These are phyloP conservation scores for Euproctis similis DNA, from an alignment of 2,888 invertebrate genomes.

Conservation along the genomic window DNA sequence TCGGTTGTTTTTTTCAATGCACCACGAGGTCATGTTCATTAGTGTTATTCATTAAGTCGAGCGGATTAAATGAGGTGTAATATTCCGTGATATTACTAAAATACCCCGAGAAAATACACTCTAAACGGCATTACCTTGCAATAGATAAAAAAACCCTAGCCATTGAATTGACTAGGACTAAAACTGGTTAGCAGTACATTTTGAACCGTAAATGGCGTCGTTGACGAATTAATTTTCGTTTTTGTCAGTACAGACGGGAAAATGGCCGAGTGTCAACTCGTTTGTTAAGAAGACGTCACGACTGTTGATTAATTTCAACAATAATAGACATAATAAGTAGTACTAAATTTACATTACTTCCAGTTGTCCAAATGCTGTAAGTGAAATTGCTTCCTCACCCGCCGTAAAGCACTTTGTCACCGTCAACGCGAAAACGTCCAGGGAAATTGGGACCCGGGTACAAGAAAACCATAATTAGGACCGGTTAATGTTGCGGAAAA, in stretches of 20 bases:
- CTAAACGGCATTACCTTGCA: no score
- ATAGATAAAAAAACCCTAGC: no score
- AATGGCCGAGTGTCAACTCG: no score
- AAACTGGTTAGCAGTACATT: no score
- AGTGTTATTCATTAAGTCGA: no score
- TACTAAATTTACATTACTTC: slow-evolving; percentile 49
- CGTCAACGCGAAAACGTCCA: slow-evolving; percentile 63
- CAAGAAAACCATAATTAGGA: slow-evolving; percentile 65
- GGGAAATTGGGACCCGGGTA: slow-evolving; percentile 58
- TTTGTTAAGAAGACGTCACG: not conserved
- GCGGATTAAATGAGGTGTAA: no score
- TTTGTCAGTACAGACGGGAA: slow-evolving; percentile 7
- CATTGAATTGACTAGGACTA: no score
- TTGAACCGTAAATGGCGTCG: no score
- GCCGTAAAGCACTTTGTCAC: slow-evolving; percentile 60
- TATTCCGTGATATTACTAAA: no score
- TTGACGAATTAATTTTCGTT: slow-evolving; percentile 10
- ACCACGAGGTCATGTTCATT: no score
- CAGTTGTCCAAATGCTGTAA: slow-evolving; percentile 49
- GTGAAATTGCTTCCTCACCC: slow-evolving; percentile 53
- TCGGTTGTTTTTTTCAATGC: no score
- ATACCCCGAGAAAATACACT: no score
- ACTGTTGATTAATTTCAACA: slow-evolving; percentile 5
- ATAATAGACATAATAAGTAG: slow-evolving; percentile 23
- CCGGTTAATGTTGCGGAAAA: slow-evolving; percentile 68